Base-by-base conservation (phyloP, 2,888 invertebrate species). In the Phengaris arion region DNA sequence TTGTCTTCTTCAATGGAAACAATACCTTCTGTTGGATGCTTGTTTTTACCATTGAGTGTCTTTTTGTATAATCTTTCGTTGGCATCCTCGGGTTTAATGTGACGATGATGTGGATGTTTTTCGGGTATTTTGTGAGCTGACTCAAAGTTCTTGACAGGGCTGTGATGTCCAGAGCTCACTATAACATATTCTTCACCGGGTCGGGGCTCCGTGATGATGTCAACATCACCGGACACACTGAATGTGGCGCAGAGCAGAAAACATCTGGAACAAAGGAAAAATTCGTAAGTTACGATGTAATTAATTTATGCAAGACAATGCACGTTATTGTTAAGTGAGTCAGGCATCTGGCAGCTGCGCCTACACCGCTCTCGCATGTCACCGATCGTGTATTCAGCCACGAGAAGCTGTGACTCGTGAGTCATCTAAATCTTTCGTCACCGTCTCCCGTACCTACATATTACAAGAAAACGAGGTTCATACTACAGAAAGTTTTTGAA, bases 71-170 rank as follows among this genome's bases (percentile, higher is more conserved):
- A 92, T 88, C 89, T 95, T 85, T 87, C 94, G 87, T 83, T 92
- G 82, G 35, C 88, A 79, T 89, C 94, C 82, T 83, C 94, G 78
- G 80, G 90, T 77, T 89, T 89, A 12, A 87, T 81, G 68, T 87
- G 79, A 74, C 89, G 86, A 77, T 92, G 89, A 72, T 92, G 89
- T 1, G 93, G 90, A 78, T 93, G 89, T 81, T 92, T 91, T 15
- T 93, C 94, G 0, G 95, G 95, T 80, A 96, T 94, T 88, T 96
- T 97, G 85, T 97, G 97, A 2, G 96, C 94, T 2, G 96, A 96
- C 88, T 96, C 96, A 82, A 96, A 96, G 81, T 88, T 88, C 81
- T 89, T 88, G 48, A 94, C 76, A 1, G 93, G 90, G 46, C 92
- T 93, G 80, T 93, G 92, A 79, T 92, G 91, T 35, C 93, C 94